Base-by-base conservation (phyloP, 2,888 invertebrate species). In the Prosapia bicincta region DNA sequence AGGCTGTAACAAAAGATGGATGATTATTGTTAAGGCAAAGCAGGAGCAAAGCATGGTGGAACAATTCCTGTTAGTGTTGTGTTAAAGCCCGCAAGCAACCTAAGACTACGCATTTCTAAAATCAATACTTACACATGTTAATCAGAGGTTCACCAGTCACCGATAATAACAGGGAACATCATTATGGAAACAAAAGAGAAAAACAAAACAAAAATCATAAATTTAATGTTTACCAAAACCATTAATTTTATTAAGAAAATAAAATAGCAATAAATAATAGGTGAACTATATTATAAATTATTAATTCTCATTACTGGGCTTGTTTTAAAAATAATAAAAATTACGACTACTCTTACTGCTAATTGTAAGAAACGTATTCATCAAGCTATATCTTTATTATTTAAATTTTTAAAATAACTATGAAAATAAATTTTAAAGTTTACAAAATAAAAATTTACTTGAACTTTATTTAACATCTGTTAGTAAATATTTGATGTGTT, bases 121-220 rank as follows among this genome's bases (percentile, higher is more conserved):
- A 20, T 54, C 54, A 54, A 54, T 54, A 54, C 54, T 54, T 54
- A 54, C 54, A 20, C 20, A 54, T 54, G 54, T 54, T 54, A 54
- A 54, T 54, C 54, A 54, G 54, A 20, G 54, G 54, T 38, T 66
- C 72, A 72, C 72, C 72, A 72, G 72, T 72, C 72, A 72, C 72
- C 72, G 30, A 65, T 71, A 30, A 28, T 66, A 66, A 72, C 66
- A 66, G 65, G 72, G 72, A 32, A 28, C 54, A 54, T 54, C 54
- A 20, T 54, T 54, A 43, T 65, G 72, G 68, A 76, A 54, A 72
- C 54, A 76, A 76, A 54, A 72, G 74, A 72, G 74, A 78, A 77
- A 77, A 72, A 72, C 54, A 71, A 70, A 69, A 66, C 74, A 68
- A 71, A 76, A 76, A 78, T 75, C 54, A 76, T 68, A 74, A 79